Evolutionary conservation across 2,888 invertebrate genomes (phyloP).

Genomic region (Drosophila kanekoi): DNA sequence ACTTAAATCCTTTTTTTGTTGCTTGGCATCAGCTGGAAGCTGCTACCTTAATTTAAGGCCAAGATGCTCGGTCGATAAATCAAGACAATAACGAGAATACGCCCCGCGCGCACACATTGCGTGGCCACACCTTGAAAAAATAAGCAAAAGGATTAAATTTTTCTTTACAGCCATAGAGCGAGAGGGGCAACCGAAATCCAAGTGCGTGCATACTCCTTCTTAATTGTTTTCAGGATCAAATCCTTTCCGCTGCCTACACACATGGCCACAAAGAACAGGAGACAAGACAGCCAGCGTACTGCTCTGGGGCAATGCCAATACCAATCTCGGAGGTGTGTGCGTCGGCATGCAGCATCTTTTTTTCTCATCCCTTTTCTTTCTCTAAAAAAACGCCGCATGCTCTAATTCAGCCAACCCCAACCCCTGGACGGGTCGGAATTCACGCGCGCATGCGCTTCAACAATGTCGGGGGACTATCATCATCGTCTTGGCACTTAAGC

Average conservation of each 20-base stretch:
- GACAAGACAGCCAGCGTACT: conserved; percentile 44
- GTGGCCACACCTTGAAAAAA: conserved; percentile 80
- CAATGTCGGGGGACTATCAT: conserved; percentile 34
- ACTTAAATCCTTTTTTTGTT: conserved; percentile 65
- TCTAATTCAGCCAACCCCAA: conserved; percentile 43
- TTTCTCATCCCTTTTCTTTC: conserved; percentile 42
- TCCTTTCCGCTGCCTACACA: conserved; percentile 72
- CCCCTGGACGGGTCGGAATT: conserved; percentile 7
- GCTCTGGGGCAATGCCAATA: conserved; percentile 10
- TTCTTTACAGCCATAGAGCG: conserved; percentile 18
- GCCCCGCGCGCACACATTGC: conserved; percentile 56
- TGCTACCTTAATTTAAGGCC: conserved; percentile 47
- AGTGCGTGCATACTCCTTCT: conserved; percentile 56
- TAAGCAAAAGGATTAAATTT: conserved; percentile 77
- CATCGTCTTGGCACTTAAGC: conserved; percentile 50
- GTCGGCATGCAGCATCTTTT: conserved; percentile 48
- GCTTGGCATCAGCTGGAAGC: conserved; percentile 11
- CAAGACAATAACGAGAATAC: conserved; percentile 64
- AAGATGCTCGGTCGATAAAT: conserved; percentile 55
- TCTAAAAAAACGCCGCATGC: conserved; percentile 41
- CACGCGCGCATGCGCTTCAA: conserved; percentile 41
- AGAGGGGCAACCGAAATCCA: conserved; percentile 38
- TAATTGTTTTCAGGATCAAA: conserved; percentile 53
- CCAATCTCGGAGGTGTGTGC: conserved; percentile 55
- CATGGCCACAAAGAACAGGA: conserved; percentile 42